Evolutionary conservation across 2,113 vertebrate species (phyloP), one percentile per base, ranked within the genome.

Genomic region (Planiliza haematocheilus): DNA sequence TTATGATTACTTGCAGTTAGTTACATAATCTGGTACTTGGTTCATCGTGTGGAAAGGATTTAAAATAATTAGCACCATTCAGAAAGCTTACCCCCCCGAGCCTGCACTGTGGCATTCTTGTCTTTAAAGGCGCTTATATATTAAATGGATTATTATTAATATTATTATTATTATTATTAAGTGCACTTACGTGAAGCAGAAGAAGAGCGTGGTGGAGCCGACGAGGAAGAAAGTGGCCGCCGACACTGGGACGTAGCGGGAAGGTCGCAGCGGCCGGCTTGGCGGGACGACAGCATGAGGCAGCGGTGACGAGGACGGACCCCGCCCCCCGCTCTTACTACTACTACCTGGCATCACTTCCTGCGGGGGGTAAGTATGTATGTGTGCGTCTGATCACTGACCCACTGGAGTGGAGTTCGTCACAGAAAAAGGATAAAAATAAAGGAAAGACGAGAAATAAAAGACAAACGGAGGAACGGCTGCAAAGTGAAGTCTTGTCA

Each of bases 151-250:
- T n/a, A n/a, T n/a, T n/a, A n/a, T n/a, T n/a, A n/a, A n/a, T n/a
- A n/a, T n/a, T n/a, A n/a, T n/a, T n/a, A n/a, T n/a, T n/a, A n/a
- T n/a, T n/a, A n/a, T n/a, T n/a, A n/a, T n/a, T n/a, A n/a, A n/a
- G n/a, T n/a, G 11, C 17, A 98, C 97, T 99, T 93, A 99, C 97
- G 97, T 98, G 92, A 99, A 99, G 90, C 96, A 95, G 88, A 99
- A 98, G 95, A 99, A 99, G 80, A 99, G 96, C 3, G 97, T 97
- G 39, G 97, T 99, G 72, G 97, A 95, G 81, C 97, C 97, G 73
- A 99, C 97, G 68, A 99, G 91, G 94, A 99, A 98, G 93, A 97
- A 91, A 24, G 96, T 96, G 9, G 97, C 97, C 24, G 97, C 97
- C 0, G 97, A 97, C 83, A 99, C 97, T 0, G 97, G 97, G 70